Base-by-base conservation (phyloP, 2,888 invertebrate species). In the Drosophila helvetica region DNA sequence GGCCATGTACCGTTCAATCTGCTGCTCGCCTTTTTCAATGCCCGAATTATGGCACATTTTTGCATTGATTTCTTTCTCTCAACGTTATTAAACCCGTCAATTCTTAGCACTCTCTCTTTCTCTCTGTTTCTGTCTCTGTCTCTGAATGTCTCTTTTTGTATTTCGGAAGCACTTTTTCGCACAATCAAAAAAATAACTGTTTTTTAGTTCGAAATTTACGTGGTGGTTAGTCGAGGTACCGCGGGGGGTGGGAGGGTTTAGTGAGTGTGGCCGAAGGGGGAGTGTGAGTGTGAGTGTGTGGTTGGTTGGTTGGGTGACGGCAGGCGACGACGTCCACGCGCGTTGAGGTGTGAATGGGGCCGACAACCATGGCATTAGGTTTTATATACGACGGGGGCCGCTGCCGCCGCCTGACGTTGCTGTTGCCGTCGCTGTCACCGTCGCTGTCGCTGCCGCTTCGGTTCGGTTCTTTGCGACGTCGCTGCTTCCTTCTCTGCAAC, bases 31-130 rank as follows among this genome's bases (percentile, higher is more conserved):
- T 81, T 84, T 90, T 80, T 90, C 89, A 60, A 89, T 79, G 67
- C 83, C 79, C 65, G 90, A 90, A 80, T 89, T 90, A 79, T 90
- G 90, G 81, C 91, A 91, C 91, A 91, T 91, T 75, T 90, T 90
- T 69, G 74, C 83, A 83, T 80, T 83, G 68, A 69, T 84, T 63
- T 67, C 51, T 69, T 53, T 62, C 48, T 38, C 22, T 42, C 38
- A n/a, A 38, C 7, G 38, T 38, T 2, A 38, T 6, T 38, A 15
- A n/a, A n/a, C 38, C 38, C 15, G 45, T 18, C 33, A 33, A 18
- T 45, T 33, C 18, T 45, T 45, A 27, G 54, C 43, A 17, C 19
- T 17, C 38, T 38, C 38, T 38, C 15, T 38, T 2, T 22, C 5
- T 22, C 15, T 38, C 38, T 51, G 2, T 22, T 6, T 38, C 38